Evolutionary conservation across 2,113 vertebrate species (phyloP), one percentile per base, ranked within the genome.

Genomic region (Alexandromys fortis): DNA sequence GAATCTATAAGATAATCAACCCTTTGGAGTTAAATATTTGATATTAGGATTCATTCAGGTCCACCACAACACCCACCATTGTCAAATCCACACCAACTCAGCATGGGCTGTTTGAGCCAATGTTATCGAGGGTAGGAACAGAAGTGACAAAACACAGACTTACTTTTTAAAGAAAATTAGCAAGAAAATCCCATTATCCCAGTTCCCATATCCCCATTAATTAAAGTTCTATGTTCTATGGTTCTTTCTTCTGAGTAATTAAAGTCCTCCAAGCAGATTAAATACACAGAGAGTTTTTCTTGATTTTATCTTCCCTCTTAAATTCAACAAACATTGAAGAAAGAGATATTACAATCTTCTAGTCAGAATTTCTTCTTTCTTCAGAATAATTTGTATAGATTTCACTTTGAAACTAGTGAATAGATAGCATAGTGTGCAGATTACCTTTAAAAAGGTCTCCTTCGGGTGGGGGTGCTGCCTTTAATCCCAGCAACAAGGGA

Each of bases 241-340:
- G 2, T 42, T 16, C 65, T 82, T 72, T 85, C 75, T 90, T 90
- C 77, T 89, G 81, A 88, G 93, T 94, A 97, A 97, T 90, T 92
- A 93, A 93, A 92, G 30, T 81, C 11, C 24, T 67, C 49, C 24
- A 86, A 94, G 30, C 16, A 94, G 67, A 95, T 89, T 94, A 97
- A 96, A 92, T 95, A 90, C 58, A 35, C 17, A 92, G 52, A 91
- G 22, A 76, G 8, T 38, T 96, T 65, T 86, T 24, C 58, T 96
- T 96, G 52, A 93, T 89, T 96, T 94, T 95, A 91, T 94, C 94
- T 92, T 97, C 63, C 17, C 55, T 87, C 33, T 78, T 75, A 96
- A 89, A 82, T 97, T 91, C 49, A 86, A 68, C 52, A 10, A 94
- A 70, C 65, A 86, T 94, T 96, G 92, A 96, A 38, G 19, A 22